Base-by-base conservation (phyloP, 2,888 invertebrate species). In the Synanthedon myopaeformis region DNA sequence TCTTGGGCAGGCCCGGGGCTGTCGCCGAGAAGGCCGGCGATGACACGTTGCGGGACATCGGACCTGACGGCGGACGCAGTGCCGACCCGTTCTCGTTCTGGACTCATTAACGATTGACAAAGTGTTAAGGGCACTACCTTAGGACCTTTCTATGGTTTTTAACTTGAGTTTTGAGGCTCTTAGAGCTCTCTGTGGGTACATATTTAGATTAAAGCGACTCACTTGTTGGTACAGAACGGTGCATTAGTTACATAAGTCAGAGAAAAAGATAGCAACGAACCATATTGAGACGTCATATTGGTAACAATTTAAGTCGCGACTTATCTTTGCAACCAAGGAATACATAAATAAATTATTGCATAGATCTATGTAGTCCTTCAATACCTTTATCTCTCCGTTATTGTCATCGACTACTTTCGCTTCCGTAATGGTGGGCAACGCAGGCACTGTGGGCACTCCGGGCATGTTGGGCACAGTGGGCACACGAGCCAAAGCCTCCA, bases 361-460 rank as follows among this genome's bases (percentile, higher is more conserved):
- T 28, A 28, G 28, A 0, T 28, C 8, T 28, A 28, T 1, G 10
- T 35, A 35, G 6, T 35, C 35, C 35, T 10, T 35, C 35, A 61
- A 59, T 65, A 74, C 74, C 72, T 84, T 83, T 55, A 82, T 79
- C 3, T 66, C 68, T 1, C 59, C 69, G 51, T 89, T 89, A 53
- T 92, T 92, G 54, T 92, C 92, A 45, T 13, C 45, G 6, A 49
- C 88, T 42, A 92, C 91, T 72, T 91, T 93, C 41, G 93, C 94
- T 82, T 96, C 97, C 51, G 94, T 93, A 66, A 97, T 97, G 53
- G 96, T 96, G 53, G 96, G 96, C 64, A 97, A 85, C 0, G 95
- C 94, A 53, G 95, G 92, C 64, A 94, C 94, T 6, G 94, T 93
- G 58, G 95, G 95, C 67, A 95, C 91, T 55, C 93, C 92, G 48